Base-by-base conservation (phyloP, 2,888 invertebrate genomes). In the Rhagonycha lutea region DNA sequence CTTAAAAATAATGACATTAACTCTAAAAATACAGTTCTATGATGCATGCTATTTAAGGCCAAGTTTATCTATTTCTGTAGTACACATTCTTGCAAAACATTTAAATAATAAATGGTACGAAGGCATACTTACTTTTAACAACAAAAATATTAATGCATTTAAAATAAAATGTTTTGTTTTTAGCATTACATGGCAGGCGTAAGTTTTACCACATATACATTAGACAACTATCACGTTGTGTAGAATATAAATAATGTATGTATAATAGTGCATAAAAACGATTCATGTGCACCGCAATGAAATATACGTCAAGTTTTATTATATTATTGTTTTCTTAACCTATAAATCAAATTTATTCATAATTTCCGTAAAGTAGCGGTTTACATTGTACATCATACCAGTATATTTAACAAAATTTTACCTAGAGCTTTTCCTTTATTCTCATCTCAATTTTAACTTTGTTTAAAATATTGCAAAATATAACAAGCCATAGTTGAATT, bases 251-350 rank as follows among this genome's bases (percentile, higher is more conserved):
- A 81, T 79, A 80, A 78, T 80, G 78, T 80, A 79, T 5, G 47
- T 4, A 81, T 81, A 81, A 75, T 79, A 73, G 80, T 76, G 68
- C 79, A 78, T 80, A 81, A 81, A 76, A 74, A 75, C 76, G 80
- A 81, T 82, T 81, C 81, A 79, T 80, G 76, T 47, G 47, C 47
- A 47, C 47, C 47, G 7, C 47, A 47, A 47, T 47, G n/a, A 47
- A 80, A 80, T 80, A 81, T 81, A 80, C 79, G 82, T 82, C 79
- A 81, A 81, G 72, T 80, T 82, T 82, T 82, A 82, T 82, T 79
- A 79, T 80, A 78, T 76, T 78, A 74, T 79, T 82, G 81, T 79
- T 78, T 78, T 80, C 78, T 79, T 79, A 77, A 69, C 72, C 47
- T 73, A 28, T 68, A 65, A 24, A 24, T 65, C 24, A 65, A 12